Percentiles rank a stretch among this genome's conserved stretches.
phyloP scores from a whole-genome alignment of 1,140 invertebrate species.

The Dysdera silvatica region DNA sequence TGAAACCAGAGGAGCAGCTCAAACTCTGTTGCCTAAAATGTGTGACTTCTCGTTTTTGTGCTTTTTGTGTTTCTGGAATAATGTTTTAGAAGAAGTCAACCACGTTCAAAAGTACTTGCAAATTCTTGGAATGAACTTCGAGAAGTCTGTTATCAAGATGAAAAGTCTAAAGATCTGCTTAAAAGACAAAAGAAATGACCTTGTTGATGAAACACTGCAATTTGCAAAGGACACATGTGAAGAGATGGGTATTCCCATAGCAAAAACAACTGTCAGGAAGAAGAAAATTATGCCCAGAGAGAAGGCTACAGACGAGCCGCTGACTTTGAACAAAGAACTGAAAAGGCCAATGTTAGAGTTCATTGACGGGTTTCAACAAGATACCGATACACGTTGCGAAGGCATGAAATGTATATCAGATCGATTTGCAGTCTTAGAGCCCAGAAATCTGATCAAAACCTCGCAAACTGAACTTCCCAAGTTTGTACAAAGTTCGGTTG shows the following conservation, averaged over 20 bases:
- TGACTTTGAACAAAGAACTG: conserved; percentile 5
- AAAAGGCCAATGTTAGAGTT: background rate
- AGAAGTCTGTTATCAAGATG: conserved; percentile 9
- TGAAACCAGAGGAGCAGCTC: conserved; percentile 1
- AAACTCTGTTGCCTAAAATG: background rate
- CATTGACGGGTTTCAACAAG: background rate
- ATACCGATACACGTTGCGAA: background rate
- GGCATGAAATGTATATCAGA: background rate
- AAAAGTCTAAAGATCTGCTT: conserved; percentile 4
- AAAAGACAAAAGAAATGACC: no score
- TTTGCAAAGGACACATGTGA: no score
- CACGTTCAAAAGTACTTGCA: conserved; percentile 1
- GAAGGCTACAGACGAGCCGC: background rate
- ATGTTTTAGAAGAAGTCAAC: no score
- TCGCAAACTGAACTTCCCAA: conserved; percentile 15
- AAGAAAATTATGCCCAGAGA: background rate
- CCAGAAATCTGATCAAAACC: conserved; percentile 9
- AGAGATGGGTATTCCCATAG: no score
- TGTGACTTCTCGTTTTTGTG: no score
- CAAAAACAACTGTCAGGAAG: no score
- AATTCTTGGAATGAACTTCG: background rate
- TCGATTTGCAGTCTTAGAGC: background rate
- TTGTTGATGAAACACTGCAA: no score
- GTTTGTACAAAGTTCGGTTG: background rate
- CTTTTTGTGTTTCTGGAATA: conserved; percentile 3